Conservation (phyloP, 2,113 vertebrate genomes). For the Entomyzon cyanotis region DNA sequence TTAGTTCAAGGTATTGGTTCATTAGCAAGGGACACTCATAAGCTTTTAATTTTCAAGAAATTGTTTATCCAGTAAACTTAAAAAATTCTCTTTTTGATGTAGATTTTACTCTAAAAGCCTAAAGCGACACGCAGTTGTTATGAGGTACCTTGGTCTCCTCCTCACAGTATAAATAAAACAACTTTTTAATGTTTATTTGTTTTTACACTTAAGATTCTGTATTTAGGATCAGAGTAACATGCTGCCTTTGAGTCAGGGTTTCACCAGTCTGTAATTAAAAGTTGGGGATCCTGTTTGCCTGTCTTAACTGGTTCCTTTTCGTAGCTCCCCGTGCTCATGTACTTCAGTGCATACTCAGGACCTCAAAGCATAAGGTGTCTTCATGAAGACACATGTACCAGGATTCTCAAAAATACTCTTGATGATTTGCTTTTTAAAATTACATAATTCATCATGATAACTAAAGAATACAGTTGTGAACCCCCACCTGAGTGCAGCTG, state of each 20-base stretch:
- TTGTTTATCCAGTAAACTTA: neutral
- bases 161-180: neutral
- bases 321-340: neutral
- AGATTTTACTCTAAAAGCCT: neutral
- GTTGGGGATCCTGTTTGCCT: neutral
- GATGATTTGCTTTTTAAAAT: neutral
- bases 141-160: neutral
- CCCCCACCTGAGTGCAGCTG: neutral
- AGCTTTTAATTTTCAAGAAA: neutral
- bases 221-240: neutral
- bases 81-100: neutral
- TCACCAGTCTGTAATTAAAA: neutral
- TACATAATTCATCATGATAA: fast-evolving
- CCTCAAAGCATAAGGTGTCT: neutral
- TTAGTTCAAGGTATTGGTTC: neutral
- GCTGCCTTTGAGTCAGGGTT: neutral
- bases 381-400: neutral
- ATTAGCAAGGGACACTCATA: neutral
- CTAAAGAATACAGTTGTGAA: neutral
- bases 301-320: conserved; percentile 21
- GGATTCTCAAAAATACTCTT: neutral
- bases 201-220: neutral
- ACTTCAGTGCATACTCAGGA: neutral
- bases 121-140: neutral
- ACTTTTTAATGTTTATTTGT: neutral